Conservation (phyloP, 2,888 invertebrate genomes). For the Pachycephus smyrnensis region DNA sequence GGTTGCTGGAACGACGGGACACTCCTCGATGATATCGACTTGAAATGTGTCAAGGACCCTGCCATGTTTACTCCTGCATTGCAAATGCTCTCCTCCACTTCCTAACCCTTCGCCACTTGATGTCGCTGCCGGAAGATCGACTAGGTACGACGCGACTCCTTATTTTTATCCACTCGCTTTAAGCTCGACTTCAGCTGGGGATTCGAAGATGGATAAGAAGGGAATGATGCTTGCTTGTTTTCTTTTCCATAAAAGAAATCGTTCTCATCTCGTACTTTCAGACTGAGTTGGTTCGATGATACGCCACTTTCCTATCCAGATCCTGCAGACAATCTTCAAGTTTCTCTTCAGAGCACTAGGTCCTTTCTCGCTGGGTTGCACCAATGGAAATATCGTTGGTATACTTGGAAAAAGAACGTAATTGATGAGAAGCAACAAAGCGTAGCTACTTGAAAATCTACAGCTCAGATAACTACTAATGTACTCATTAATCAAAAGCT, state of each 20-base stretch:
- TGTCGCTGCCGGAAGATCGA: background rate
- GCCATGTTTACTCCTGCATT: background rate
- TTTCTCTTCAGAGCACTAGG: background rate
- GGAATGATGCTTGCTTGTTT: background rate
- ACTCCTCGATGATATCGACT: background rate
- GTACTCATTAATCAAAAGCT: constrained; percentile 34
- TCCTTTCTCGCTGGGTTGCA: background rate
- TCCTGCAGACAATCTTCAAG: background rate
- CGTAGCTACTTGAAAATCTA: constrained; percentile 15
- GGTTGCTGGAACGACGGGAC: background rate
- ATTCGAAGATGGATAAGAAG: background rate
- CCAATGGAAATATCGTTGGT: background rate
- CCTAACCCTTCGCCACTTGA: background rate
- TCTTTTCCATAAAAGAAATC: background rate
- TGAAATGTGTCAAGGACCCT: background rate
- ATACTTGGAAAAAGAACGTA: constrained; percentile 5
- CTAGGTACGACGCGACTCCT: background rate
- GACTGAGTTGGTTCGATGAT: background rate
- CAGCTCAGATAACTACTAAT: constrained; percentile 22
- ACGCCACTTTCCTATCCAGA: background rate
- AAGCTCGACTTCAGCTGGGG: background rate
- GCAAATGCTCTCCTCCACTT: background rate
- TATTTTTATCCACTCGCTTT: background rate
- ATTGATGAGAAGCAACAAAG: constrained; percentile 19
- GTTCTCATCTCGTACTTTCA: background rate